phyloP scores from a whole-genome alignment of 2,797 vertebrate genomes.

The Sternarchorhynchus goeldii region DNA sequence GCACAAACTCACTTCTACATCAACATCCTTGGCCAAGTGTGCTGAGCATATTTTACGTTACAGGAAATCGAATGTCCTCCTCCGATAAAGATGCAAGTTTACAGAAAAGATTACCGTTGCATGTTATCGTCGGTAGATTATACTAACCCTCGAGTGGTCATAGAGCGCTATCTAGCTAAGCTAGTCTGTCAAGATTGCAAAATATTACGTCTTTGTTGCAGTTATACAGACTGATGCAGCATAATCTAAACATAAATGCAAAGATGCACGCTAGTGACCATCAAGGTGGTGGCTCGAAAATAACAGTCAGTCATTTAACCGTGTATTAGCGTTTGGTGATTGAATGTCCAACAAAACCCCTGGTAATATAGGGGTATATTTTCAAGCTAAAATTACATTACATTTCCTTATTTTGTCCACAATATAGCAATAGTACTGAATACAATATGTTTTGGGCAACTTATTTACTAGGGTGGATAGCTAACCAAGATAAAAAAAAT shows the following conservation, averaged over 20 bases:
- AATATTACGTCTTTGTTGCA: conserved; percentile 14
- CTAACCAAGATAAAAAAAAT: no score
- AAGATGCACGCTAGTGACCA: background rate
- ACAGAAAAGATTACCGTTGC: background rate
- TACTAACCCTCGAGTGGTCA: background rate
- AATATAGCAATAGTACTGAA: no score
- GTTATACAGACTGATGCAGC: background rate
- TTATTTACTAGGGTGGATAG: no score
- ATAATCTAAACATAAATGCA: background rate
- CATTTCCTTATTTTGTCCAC: no score
- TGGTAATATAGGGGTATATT: no score
- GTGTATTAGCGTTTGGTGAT: no score
- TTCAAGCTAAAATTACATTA: no score
- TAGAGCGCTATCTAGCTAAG: background rate
- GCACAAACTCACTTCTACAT: conserved; percentile 19
- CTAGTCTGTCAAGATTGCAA: conserved; percentile 18
- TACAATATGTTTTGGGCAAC: no score
- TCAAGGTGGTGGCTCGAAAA: no score
- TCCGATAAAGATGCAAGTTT: background rate
- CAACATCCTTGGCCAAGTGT: conserved; percentile 33
- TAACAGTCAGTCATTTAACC: no score
- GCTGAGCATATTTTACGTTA: conserved; percentile 19
- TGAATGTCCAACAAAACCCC: no score
- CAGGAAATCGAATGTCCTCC: background rate
- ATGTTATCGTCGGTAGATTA: background rate